phyloP scores from a whole-genome alignment of 2,113 vertebrate genomes.

The Spilogale gracilis region DNA sequence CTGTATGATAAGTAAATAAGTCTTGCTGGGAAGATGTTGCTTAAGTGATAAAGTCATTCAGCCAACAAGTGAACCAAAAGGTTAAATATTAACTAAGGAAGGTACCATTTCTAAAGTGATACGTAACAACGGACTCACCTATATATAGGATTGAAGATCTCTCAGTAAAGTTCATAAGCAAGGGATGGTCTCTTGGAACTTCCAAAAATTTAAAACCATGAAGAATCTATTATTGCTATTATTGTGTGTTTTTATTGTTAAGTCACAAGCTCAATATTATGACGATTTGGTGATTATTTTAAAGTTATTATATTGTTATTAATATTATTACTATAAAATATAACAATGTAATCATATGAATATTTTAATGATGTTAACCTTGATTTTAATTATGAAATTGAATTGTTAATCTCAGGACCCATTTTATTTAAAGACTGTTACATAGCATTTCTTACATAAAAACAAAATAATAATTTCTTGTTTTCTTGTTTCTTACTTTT shows the following conservation, averaged over 20 bases:
- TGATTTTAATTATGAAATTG: not conserved
- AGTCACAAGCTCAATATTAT: slow-evolving; percentile 42
- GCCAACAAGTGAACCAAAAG: slow-evolving; percentile 71
- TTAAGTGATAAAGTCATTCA: slow-evolving; percentile 82
- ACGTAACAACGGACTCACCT: slow-evolving; percentile 36
- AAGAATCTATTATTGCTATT: slow-evolving; percentile 86
- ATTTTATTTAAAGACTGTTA: slow-evolving; percentile 52
- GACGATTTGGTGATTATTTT: slow-evolving; percentile 76
- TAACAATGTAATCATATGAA: not conserved
- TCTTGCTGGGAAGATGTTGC: slow-evolving; percentile 87
- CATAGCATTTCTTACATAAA: slow-evolving; percentile 23
- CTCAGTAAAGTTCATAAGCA: slow-evolving; percentile 56
- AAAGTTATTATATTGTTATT: slow-evolving; percentile 36
- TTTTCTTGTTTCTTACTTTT: slow-evolving; percentile 66
- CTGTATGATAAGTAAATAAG: slow-evolving; percentile 82
- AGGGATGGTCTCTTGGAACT: slow-evolving; percentile 71
- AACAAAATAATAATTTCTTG: not conserved
- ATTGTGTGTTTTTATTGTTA: slow-evolving; percentile 81
- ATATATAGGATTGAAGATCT: slow-evolving; percentile 72
- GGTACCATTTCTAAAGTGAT: slow-evolving; percentile 70
- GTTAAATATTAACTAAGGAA: slow-evolving; percentile 87
- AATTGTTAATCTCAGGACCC: slow-evolving; percentile 39
- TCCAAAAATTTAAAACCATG: slow-evolving; percentile 81
- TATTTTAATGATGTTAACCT: slow-evolving; percentile 1
- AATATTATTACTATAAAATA: slow-evolving; percentile 42